A percentile compares a stretch with the other conserved stretches of the same genome.
phyloP scores from a whole-genome alignment of 2,113 vertebrate species.

The Catharus minimus region DNA sequence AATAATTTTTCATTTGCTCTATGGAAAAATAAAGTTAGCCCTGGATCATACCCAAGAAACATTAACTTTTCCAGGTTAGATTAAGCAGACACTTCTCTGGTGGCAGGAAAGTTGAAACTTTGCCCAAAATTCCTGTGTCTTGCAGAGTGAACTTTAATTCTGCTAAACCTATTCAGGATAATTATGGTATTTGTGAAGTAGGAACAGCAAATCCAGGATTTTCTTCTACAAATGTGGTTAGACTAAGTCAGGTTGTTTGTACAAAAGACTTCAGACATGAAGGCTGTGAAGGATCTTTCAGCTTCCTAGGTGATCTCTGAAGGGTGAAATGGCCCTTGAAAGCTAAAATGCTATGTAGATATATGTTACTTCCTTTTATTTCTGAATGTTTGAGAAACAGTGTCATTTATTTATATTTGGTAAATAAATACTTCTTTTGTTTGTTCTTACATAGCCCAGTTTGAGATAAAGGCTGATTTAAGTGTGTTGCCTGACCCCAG shows the following conservation, averaged over 20 bases:
- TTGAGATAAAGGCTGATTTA: not conserved
- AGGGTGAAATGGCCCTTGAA: not conserved
- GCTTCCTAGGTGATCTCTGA: not conserved
- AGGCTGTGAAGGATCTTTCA: not conserved
- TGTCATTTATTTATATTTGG: not conserved
- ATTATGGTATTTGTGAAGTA: not conserved
- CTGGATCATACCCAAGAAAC: not conserved
- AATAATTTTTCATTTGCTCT: not conserved
- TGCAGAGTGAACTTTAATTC: not conserved
- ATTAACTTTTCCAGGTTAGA: slow-evolving; percentile 38
- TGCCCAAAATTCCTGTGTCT: slow-evolving; percentile 6
- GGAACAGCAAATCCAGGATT: not conserved
- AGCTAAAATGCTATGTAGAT: not conserved
- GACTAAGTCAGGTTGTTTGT: not conserved
- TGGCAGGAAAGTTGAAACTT: slow-evolving; percentile 16
- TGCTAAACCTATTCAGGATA: not conserved
- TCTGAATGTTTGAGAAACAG: not conserved
- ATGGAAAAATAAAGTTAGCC: slow-evolving; percentile 2
- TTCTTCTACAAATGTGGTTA: not conserved
- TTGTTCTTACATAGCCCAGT: not conserved
- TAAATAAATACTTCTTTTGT: slow-evolving; percentile 8
- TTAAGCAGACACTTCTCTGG: slow-evolving; percentile 22
- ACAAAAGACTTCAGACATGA: not conserved
- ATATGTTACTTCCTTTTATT: not conserved
- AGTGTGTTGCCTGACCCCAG: not conserved